These are phyloP conservation scores for Amblyornis subalaris DNA, from an alignment of 2,113 vertebrate genomes.

Conservation along the genomic window DNA sequence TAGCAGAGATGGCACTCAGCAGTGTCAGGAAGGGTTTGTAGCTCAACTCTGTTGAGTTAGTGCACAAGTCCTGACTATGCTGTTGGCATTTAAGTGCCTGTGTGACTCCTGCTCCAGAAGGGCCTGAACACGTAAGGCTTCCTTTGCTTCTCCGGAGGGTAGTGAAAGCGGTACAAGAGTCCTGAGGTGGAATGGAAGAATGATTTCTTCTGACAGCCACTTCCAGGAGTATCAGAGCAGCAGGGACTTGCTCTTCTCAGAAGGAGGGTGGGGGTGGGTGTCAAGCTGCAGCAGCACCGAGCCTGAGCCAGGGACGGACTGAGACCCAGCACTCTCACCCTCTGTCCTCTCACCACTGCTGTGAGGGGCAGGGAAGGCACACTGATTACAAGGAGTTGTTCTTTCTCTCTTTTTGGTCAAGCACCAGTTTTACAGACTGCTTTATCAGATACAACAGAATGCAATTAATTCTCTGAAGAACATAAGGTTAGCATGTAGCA, in stretches of 20 bases:
- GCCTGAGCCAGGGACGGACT: rapidly evolving
- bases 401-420: background rate
- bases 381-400: background rate
- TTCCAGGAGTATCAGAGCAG: background rate
- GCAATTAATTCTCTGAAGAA: background rate
- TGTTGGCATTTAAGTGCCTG: background rate
- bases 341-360: background rate
- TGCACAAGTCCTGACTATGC: background rate
- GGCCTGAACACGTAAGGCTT: background rate
- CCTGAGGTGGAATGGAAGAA: background rate
- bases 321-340: background rate
- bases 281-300: background rate
- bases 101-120: background rate
- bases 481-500: rapidly evolving
- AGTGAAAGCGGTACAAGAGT: background rate
- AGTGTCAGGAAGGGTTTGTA: background rate
- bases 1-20: background rate
- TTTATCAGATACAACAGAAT: background rate
- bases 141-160: background rate
- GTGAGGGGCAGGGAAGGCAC: background rate
- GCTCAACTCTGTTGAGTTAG: background rate
- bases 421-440: background rate
- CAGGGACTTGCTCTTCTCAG: background rate
- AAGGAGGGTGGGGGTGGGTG: background rate
- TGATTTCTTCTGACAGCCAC: background rate